phyloP scores from a whole-genome alignment of 2,888 invertebrate species.

The Acleris cristana region DNA sequence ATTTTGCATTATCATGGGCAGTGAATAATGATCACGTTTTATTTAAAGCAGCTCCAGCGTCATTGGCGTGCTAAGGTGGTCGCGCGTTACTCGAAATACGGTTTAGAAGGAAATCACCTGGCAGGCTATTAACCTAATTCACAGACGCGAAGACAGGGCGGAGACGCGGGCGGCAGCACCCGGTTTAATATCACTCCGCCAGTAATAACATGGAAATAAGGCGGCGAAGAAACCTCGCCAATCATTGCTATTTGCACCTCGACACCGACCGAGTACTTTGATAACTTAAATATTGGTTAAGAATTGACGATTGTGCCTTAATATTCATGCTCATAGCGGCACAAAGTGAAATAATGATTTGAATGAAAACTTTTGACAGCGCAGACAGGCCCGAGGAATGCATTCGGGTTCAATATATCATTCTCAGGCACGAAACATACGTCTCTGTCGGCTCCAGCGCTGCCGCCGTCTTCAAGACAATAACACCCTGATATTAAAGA shows the following conservation, averaged over 20 bases:
- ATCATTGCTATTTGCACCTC: slow-evolving; percentile 76
- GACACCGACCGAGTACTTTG: slow-evolving; percentile 57
- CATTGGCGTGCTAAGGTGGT: slow-evolving; percentile 73
- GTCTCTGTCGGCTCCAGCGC: slow-evolving; percentile 36
- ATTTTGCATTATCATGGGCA: background rate
- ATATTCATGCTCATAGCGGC: slow-evolving; percentile 6
- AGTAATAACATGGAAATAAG: slow-evolving; percentile 84
- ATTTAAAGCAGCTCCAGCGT: slow-evolving; percentile 65
- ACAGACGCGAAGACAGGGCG: slow-evolving; percentile 82
- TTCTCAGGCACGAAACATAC: slow-evolving; percentile 37
- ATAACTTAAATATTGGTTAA: slow-evolving; percentile 43
- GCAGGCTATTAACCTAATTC: slow-evolving; percentile 84
- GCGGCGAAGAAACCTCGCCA: slow-evolving; percentile 76
- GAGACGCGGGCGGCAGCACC: slow-evolving; percentile 74
- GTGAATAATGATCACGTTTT: slow-evolving; percentile 50
- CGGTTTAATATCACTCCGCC: slow-evolving; percentile 80
- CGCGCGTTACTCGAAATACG: slow-evolving; percentile 74
- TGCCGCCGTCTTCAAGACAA: slow-evolving; percentile 36
- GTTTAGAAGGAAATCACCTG: slow-evolving; percentile 82
- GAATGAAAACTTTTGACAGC: slow-evolving; percentile 30
- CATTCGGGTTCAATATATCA: slow-evolving; percentile 37
- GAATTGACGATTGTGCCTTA: slow-evolving; percentile 3
- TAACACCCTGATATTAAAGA: slow-evolving; percentile 36
- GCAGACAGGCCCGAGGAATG: slow-evolving; percentile 35
- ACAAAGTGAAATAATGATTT: slow-evolving; percentile 18